A percentile compares a stretch with the other conserved stretches of the same genome.
Conservation (phyloP, 2,113 vertebrate species). For the Leiothrix lutea region DNA sequence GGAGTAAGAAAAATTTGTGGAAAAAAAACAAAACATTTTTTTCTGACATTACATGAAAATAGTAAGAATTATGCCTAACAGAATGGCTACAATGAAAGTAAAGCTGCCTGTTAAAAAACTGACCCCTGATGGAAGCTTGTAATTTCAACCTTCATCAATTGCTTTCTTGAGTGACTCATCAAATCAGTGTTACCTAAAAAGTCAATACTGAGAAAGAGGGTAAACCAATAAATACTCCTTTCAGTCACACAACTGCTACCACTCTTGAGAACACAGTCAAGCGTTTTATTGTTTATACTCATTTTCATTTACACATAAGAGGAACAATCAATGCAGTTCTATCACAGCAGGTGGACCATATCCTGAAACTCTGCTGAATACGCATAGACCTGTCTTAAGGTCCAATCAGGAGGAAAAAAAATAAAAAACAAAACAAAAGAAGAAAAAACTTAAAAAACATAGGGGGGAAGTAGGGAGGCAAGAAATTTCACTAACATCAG, state of each 20-base stretch:
- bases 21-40: neutral
- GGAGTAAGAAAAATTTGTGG: neutral
- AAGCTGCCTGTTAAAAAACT: neutral
- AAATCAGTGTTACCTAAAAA: conserved; percentile 36
- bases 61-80: neutral
- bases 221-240: conserved; percentile 22
- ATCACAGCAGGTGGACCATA: conserved; percentile 67
- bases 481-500: conserved; percentile 56
- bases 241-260: conserved; percentile 54
- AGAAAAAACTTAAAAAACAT: neutral
- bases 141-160: neutral
- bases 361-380: conserved; percentile 59
- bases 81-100: neutral
- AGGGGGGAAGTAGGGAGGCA: neutral
- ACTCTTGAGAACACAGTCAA: conserved; percentile 70
- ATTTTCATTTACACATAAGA: conserved; percentile 75
- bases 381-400: neutral
- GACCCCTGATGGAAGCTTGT: neutral
- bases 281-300: conserved; percentile 73
- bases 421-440: neutral
- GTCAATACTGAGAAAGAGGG: neutral
- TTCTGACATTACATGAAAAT: neutral
- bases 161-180: conserved; percentile 37
- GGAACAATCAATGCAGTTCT: conserved; percentile 71
- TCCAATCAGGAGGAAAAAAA: neutral